Evolutionary conservation across 2,888 invertebrate species (phyloP), one percentile per base, ranked within the genome.

Genomic region (Lithophane socia): DNA sequence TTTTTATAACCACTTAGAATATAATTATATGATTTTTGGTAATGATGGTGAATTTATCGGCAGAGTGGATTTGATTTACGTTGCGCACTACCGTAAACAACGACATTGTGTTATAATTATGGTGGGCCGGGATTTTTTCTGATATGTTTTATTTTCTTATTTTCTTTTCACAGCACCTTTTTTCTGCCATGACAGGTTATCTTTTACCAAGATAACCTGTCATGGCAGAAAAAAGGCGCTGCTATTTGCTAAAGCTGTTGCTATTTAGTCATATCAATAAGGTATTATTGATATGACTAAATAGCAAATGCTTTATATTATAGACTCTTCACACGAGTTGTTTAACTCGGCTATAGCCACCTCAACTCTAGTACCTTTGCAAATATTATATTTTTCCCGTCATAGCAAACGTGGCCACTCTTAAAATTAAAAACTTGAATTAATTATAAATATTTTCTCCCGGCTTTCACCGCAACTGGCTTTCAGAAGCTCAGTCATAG

Each of bases 1-100:
- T 64, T 83, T 80, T 79, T 70, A 60, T 75, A 70, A 67, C 83
- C 79, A 65, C 65, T 79, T 72, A 16, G 37, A 58, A 58, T 58
- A 67, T 70, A 29, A 37, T 37, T 72, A 24, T 61, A 24, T 52
- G 77, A 68, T 67, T 67, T 58, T 37, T 7, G 18, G 18, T 24
- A 67, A 58, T 67, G 13, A 52, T 54, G 66, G 24, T 69, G n/a
- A 64, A 69, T 44, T 69, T 73, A 68, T 65, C 65, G 47, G 42
- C 29, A 18, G 60, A 49, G 63, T 70, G 58, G 61, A 58, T 58
- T 54, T 70, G 63, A 67, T 61, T n/a, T n/a, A n/a, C n/a, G n/a
- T n/a, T n/a, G n/a, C n/a, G n/a, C n/a, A n/a, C n/a, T n/a, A n/a
- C n/a, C n/a, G n/a, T n/a, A n/a, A n/a, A n/a, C n/a, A n/a, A n/a